Conservation (phyloP, 2,888 invertebrate genomes). For the Drosophila bunnanda region DNA sequence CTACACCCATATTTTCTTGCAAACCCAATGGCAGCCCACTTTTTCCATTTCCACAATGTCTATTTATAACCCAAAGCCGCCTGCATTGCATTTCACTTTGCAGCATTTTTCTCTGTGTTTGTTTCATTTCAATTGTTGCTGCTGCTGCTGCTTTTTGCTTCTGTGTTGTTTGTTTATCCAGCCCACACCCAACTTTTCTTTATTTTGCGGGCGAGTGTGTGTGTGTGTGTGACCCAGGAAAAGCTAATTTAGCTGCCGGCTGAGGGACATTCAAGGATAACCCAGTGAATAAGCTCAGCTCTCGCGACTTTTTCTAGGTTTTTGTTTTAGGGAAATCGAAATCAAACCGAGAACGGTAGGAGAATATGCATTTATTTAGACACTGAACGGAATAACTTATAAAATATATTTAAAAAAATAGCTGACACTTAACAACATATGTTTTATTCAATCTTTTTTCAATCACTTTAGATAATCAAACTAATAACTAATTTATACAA, state of each 20-base stretch:
- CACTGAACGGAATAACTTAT: neutral
- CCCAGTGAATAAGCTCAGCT: constrained; percentile 30
- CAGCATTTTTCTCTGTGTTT: constrained; percentile 43
- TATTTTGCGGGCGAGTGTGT: constrained; percentile 7
- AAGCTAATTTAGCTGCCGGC: constrained; percentile 64
- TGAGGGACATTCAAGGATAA: constrained; percentile 53
- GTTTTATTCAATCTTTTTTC: no score
- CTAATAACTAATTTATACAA: neutral
- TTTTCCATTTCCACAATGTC: constrained; percentile 17
- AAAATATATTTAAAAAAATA: neutral
- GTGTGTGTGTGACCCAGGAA: constrained; percentile 42
- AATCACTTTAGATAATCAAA: no score
- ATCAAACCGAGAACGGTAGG: constrained; percentile 14
- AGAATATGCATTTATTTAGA: neutral
- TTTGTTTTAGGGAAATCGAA: constrained; percentile 46
- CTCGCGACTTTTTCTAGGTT: constrained; percentile 23
- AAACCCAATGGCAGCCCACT: neutral
- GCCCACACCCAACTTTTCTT: constrained; percentile 19
- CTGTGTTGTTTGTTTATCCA: constrained; percentile 33
- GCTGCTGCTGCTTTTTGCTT: constrained; percentile 28
- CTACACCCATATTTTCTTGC: constrained; percentile 7
- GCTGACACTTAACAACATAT: no score
- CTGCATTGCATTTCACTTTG: constrained; percentile 43
- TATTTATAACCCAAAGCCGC: constrained; percentile 41
- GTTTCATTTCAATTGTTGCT: constrained; percentile 69